Percentiles rank a stretch among this genome's conserved stretches.
Conservation (phyloP, 1,140 invertebrate species). For the Notospermus geniculatus region DNA sequence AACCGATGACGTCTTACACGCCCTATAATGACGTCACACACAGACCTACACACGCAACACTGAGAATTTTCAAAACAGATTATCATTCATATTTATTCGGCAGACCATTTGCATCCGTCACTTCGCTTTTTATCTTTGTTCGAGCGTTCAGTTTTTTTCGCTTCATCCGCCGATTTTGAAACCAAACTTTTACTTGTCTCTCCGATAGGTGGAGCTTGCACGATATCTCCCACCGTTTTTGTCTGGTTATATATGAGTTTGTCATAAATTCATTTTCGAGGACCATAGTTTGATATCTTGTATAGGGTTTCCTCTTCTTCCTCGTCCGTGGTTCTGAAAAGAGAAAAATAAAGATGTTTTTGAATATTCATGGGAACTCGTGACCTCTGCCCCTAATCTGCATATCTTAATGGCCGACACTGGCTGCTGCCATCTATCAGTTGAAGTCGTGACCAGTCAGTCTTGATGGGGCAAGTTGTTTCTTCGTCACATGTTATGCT, state of each 20-base stretch:
- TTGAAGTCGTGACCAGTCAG: too few relatives aligned
- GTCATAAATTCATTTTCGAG: conserved; percentile 68
- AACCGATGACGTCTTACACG: too few relatives aligned
- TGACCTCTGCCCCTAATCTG: too few relatives aligned
- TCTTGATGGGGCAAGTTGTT: too few relatives aligned
- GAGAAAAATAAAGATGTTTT: conserved; percentile 4
- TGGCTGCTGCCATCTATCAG: too few relatives aligned
- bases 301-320: conserved; percentile 84
- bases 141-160: conserved; percentile 80
- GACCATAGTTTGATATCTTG: conserved; percentile 76
- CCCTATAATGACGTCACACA: too few relatives aligned
- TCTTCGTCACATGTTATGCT: too few relatives aligned
- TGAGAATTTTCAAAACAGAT: too few relatives aligned
- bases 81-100: too few relatives aligned
- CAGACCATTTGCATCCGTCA: not conserved
- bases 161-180: conserved; percentile 97
- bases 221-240: conserved; percentile 85
- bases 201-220: conserved; percentile 85
- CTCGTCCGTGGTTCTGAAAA: conserved; percentile 52
- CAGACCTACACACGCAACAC: too few relatives aligned
- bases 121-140: conserved; percentile 17
- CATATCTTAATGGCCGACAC: too few relatives aligned
- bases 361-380: too few relatives aligned
- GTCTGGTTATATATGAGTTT: conserved; percentile 66
- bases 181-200: conserved; percentile 72